Evolutionary conservation across 2,113 vertebrate genomes (phyloP), one percentile per base, ranked within the genome.

Genomic region (Podarcis muralis): DNA sequence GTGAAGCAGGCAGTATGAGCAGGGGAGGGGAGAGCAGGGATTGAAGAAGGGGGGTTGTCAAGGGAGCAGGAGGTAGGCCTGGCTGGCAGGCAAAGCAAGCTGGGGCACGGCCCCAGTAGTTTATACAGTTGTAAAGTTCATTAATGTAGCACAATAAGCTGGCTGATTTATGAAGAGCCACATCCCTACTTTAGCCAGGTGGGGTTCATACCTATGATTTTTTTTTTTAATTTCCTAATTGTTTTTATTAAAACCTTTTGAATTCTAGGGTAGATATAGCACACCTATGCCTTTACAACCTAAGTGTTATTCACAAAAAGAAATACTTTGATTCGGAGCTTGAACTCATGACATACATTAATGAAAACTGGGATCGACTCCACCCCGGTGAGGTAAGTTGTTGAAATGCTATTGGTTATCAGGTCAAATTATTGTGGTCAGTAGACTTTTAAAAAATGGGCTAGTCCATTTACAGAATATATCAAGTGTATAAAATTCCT

Each of bases 291-390:
- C 97, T 99, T 96, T 99, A 99, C 96, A 99, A 99, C 96, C 96
- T 99, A 97, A 99, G 98, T 97, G 98, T 99, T 95, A 98, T 99
- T 97, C 98, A 99, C 96, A 99, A 99, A 97, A 99, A 99, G 97
- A 99, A 99, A 97, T 99, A 99, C 89, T 99, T 99, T 97, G 99
- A 99, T 96, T 99, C 98, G 1, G 98, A 99, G 96, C 97, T 98
- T 97, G 98, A 99, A 94, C 97, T 99, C 91, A 99, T 99, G 98
- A 96, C 97, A 89, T 99, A 99, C 90, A 99, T 99, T 96, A 99
- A 99, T 94, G 98, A 99, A 92, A 99, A 99, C 96, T 99, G 99
- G 99, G 98, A 99, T 92, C 97, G 98, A 93, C 97, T 99, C 87
- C 98, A 99, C 96, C 98, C 98, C 90, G 98, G 98, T 85, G 98